These are phyloP conservation scores for Pelecanus crispus DNA, from an alignment of 2,113 vertebrate genomes.

Conservation along the genomic window DNA sequence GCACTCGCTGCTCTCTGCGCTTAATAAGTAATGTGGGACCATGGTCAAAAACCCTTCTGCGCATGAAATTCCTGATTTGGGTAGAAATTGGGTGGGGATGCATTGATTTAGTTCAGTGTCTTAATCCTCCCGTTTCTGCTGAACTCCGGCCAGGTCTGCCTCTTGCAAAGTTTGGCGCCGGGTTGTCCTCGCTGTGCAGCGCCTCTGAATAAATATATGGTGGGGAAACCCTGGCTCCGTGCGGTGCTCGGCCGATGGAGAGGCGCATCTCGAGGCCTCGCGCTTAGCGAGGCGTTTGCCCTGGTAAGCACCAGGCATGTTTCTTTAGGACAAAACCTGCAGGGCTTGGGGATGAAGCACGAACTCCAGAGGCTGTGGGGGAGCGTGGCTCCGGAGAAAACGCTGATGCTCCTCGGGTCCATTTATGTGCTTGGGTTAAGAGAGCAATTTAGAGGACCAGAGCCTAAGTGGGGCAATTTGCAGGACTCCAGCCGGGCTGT, in stretches of 20 bases:
- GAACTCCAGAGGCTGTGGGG: background rate
- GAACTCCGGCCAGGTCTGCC: slow-evolving; percentile 9
- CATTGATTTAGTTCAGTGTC: background rate
- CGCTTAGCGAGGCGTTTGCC: background rate
- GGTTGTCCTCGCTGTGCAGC: background rate
- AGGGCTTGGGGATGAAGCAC: background rate
- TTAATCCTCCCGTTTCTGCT: background rate
- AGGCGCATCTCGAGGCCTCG: background rate
- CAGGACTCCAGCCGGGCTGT: background rate
- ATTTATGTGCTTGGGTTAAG: background rate
- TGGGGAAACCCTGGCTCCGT: background rate
- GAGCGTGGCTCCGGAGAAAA: background rate
- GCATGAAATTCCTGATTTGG: slow-evolving; percentile 12
- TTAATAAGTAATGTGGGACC: background rate
- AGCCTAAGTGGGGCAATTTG: background rate
- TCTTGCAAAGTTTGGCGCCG: background rate
- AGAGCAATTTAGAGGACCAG: background rate
- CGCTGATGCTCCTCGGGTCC: rapidly evolving
- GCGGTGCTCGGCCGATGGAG: background rate
- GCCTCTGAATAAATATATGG: background rate
- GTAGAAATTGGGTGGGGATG: background rate
- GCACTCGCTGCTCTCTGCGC: background rate
- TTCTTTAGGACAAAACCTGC: background rate
- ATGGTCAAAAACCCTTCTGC: background rate
- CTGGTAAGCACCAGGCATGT: background rate